phyloP scores from a whole-genome alignment of 2,888 invertebrate species.

The Epistrophe grossulariae region DNA sequence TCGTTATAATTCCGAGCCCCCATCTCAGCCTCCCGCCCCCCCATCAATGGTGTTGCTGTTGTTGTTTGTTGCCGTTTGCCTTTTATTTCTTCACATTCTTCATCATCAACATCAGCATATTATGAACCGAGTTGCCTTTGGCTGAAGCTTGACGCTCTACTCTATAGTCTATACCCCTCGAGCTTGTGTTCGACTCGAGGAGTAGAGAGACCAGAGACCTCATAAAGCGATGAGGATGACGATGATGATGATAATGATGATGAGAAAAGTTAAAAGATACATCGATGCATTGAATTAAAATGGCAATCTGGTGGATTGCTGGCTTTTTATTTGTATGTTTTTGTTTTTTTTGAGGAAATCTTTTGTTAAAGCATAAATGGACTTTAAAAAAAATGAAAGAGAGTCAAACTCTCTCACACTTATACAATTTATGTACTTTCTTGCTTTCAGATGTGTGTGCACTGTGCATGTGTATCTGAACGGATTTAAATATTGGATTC shows the following conservation, averaged over 20 bases:
- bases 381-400: conserved; percentile 21
- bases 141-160: conserved; percentile 7
- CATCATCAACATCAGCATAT: conserved; percentile 45
- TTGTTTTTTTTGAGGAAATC: conserved; percentile 68
- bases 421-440: background rate
- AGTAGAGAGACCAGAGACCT: conserved; percentile 17
- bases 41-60: conserved; percentile 28
- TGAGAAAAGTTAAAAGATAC: conserved; percentile 68
- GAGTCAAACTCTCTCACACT: conserved; percentile 22
- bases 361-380: conserved; percentile 71
- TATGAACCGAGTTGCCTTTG: conserved; percentile 26
- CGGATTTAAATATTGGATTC: conserved; percentile 60
- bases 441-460: background rate
- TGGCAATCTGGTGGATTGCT: conserved; percentile 68
- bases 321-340: conserved; percentile 50
- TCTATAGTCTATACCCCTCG: conserved; percentile 10
- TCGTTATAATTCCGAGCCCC: conserved; percentile 67
- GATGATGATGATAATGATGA: conserved; percentile 50
- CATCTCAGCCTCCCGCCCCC: conserved; percentile 11
- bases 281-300: conserved; percentile 76
- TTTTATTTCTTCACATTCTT: conserved; percentile 62
- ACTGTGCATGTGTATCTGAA: conserved; percentile 21
- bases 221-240: conserved; percentile 37
- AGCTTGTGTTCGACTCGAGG: background rate
- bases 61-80: conserved; percentile 34